These are phyloP conservation scores for Branchinecta sandiegonensis DNA, from an alignment of 2,888 invertebrate species.

Conservation along the genomic window DNA sequence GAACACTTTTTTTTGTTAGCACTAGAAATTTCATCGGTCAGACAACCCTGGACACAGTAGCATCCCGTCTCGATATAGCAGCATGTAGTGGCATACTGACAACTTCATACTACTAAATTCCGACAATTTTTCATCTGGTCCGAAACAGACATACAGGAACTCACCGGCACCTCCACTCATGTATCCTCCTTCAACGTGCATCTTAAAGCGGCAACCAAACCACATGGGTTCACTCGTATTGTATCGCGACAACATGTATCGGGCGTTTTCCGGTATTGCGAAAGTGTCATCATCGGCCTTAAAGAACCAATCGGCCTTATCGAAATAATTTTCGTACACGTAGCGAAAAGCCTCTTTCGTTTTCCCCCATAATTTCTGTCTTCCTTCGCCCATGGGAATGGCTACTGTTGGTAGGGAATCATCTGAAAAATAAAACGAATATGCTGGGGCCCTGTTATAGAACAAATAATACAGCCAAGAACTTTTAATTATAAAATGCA, in stretches of 20 bases:
- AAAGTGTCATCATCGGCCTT: constrained; percentile 43
- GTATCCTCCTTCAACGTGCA: constrained; percentile 35
- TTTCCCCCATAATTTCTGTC: constrained; percentile 42
- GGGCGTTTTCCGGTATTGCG: constrained; percentile 41
- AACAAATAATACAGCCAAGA: too few species aligned
- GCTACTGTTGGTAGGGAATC: constrained; percentile 36
- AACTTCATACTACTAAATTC: too few species aligned
- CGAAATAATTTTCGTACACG: constrained; percentile 34
- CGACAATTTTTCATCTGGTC: too few species aligned
- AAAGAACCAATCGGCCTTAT: constrained; percentile 41
- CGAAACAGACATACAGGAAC: not conserved
- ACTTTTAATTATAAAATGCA: too few species aligned
- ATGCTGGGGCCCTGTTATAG: too few species aligned
- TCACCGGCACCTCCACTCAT: constrained; percentile 29
- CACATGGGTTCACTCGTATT: constrained; percentile 34
- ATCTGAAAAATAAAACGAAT: constrained; percentile 29
- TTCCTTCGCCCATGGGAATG: constrained; percentile 37
- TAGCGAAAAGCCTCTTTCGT: constrained; percentile 40
- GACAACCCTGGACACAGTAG: too few species aligned
- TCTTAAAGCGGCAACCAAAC: constrained; percentile 38
- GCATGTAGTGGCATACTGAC: too few species aligned
- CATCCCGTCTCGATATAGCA: too few species aligned
- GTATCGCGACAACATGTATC: constrained; percentile 35
- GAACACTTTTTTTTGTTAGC: too few species aligned
- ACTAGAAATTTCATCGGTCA: too few species aligned